These are phyloP conservation scores for Drosophila mayri DNA, from an alignment of 1,140 invertebrate species.

Conservation along the genomic window DNA sequence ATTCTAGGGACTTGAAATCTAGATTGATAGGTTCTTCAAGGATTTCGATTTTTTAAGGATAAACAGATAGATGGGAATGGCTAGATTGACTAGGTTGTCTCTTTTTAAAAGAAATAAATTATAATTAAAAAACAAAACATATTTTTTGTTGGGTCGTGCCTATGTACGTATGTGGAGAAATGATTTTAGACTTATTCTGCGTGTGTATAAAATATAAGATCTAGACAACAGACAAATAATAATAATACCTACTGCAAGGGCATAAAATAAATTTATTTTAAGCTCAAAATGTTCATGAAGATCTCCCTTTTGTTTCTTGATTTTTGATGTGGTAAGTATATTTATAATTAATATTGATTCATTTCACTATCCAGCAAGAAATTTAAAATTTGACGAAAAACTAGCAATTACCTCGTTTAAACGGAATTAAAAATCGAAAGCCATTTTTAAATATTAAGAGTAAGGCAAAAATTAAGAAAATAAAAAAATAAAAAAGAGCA, in stretches of 20 bases:
- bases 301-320: background rate
- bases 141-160: background rate
- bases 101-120: background rate
- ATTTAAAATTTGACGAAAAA: background rate
- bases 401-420: conserved; percentile 3
- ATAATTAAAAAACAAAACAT: background rate
- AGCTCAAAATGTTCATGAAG: background rate
- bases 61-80: background rate
- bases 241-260: conserved; percentile 16
- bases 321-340: background rate
- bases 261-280: background rate
- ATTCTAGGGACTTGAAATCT: no score
- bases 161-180: background rate
- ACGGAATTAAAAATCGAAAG: background rate
- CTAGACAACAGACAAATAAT: conserved; percentile 12
- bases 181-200: background rate
- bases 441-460: background rate
- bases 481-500: background rate
- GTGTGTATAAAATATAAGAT: background rate
- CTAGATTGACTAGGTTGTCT: background rate
- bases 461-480: background rate
- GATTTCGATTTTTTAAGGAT: background rate
- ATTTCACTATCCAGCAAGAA: no score
- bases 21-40: no score
- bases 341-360: no score